Percentiles rank a stretch among this genome's conserved stretches.
Evolutionary conservation across 2,797 vertebrate genomes (phyloP).

Genomic region (Potorous gilbertii): DNA sequence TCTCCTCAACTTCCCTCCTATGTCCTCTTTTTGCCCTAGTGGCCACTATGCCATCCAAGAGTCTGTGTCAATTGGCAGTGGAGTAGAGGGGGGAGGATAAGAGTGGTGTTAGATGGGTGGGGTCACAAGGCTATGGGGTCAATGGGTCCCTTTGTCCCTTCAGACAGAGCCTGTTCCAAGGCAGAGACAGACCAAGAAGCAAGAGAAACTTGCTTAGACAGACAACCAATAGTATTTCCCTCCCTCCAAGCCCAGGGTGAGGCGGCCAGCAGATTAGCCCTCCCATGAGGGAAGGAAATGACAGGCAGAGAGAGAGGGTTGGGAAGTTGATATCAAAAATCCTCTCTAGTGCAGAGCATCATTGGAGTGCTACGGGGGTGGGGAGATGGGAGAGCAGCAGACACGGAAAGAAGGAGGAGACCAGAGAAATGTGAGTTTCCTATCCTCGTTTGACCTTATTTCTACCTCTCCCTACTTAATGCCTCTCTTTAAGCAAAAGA

Average conservation of each 20-base stretch:
- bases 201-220: constrained; percentile 21
- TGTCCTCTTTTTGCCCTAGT: constrained; percentile 49
- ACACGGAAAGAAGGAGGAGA: neutral
- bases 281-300: neutral
- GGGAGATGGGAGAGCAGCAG: neutral
- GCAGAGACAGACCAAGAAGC: constrained; percentile 40
- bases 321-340: neutral
- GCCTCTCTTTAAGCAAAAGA: neutral
- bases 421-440: neutral
- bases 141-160: constrained; percentile 79
- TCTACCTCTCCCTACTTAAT: neutral
- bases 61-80: constrained; percentile 41
- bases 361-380: neutral
- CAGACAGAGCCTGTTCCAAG: constrained; percentile 22
- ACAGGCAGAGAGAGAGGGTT: neutral
- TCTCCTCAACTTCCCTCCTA: constrained; percentile 26
- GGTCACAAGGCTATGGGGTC: constrained; percentile 66
- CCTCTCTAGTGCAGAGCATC: neutral
- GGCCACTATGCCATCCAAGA: constrained; percentile 40
- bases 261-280: neutral
- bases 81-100: neutral
- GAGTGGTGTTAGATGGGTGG: constrained; percentile 5
- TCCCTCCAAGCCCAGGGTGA: neutral
- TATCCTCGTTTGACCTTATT: neutral
- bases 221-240: neutral